phyloP scores from a whole-genome alignment of 1,140 invertebrate genomes.

The Hyposmocoma kahamanoa region DNA sequence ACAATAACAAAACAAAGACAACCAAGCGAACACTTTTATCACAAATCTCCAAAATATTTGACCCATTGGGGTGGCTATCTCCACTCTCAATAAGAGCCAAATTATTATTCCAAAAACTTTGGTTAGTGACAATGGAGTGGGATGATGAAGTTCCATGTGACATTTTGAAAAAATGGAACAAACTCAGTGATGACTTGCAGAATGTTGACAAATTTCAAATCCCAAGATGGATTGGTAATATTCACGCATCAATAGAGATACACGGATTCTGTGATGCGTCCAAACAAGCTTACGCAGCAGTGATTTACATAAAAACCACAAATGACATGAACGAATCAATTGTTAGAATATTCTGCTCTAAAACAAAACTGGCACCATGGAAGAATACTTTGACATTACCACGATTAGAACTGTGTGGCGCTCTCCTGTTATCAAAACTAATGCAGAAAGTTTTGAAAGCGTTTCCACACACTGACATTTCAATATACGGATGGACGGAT shows the following conservation, averaged over 20 bases:
- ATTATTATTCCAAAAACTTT: constrained; percentile 52
- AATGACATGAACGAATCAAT: neutral
- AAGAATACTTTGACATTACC: constrained; percentile 14
- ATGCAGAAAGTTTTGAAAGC: constrained; percentile 9
- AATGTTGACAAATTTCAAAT: neutral
- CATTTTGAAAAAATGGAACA: neutral
- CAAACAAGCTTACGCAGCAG: neutral
- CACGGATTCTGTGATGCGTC: constrained; percentile 2
- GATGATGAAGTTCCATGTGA: constrained; percentile 27
- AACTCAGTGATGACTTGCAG: neutral
- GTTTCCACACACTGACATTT: constrained; percentile 5
- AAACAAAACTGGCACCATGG: constrained; percentile 23
- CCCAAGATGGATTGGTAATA: neutral
- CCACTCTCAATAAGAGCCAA: constrained; percentile 48
- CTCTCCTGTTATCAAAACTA: constrained; percentile 13
- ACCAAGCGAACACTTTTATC: constrained; percentile 10
- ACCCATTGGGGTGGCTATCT: constrained; percentile 44
- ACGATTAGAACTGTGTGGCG: too few relatives aligned
- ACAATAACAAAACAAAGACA: constrained; percentile 1
- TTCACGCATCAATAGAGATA: neutral
- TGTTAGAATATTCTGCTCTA: constrained; percentile 7
- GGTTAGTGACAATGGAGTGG: constrained; percentile 41
- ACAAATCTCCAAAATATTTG: constrained; percentile 30
- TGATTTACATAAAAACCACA: neutral
- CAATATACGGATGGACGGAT: constrained; percentile 21